Evolutionary conservation across 2,797 vertebrate genomes (phyloP), one percentile per base, ranked within the genome.

Genomic region (Scomberomorus guttatus): DNA sequence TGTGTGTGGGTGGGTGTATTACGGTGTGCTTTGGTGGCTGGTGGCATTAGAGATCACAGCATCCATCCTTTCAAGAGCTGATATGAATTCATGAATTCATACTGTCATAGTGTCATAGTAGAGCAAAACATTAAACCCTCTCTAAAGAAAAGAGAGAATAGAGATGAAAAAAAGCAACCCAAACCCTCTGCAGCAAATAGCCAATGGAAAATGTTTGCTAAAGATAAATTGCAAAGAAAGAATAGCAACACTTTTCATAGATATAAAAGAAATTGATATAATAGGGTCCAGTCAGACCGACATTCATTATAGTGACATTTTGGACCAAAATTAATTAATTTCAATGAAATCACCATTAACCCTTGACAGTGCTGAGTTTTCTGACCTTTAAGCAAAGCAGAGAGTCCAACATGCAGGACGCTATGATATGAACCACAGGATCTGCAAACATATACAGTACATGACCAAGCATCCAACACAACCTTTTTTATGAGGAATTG

Each of bases 41-140:
- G 22, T 56, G 24, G 51, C 6, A 70, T 24, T 79, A 61, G 32
- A 77, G 50, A 65, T 74, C 46, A 57, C 10, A 57, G 55, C 61
- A 82, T 52, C 46, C 18, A 46, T 62, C 14, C 22, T 22, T 62
- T 72, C 22, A 75, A 32, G 20, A 69, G 44, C 46, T 24, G 51
- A 66, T 61, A 10, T 44, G 15, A 48, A 58, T 13, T 59, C 20
- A 69, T n/a, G 64, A 52, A 0, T 20, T 20, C 22, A 39, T 70
- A 14, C 22, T 42, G 18, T 34, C 10, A 34, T 15, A 20, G 24
- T 32, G n/a, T 20, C 46, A 3, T n/a, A 8, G 46, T 5, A 11
- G 6, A 64, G 10, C 22, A 44, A 34, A 25, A 6, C 57, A 15
- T 20, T 37, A 42, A 65, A 63, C 6, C 9, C 5, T 18, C 29